These are phyloP conservation scores for Chrysopa pallens DNA, from an alignment of 1,140 invertebrate genomes.

Conservation along the genomic window DNA sequence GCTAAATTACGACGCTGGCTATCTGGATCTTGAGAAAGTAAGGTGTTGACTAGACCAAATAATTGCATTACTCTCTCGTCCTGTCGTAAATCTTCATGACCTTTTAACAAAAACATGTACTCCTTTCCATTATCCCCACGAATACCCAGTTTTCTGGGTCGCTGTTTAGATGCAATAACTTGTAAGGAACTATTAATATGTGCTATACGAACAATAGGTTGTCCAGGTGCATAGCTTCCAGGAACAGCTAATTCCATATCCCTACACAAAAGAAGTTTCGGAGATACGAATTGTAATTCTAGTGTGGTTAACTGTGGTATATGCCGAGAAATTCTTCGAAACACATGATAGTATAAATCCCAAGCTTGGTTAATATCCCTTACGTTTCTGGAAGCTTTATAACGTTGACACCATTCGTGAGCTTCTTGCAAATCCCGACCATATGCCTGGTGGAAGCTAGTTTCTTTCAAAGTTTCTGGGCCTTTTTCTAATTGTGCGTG, in stretches of 20 bases:
- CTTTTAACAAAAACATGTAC: slow-evolving; percentile 97
- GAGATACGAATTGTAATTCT: slow-evolving; percentile 91
- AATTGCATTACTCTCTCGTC: slow-evolving; percentile 99
- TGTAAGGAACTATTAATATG: slow-evolving; percentile 66
- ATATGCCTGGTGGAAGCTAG: slow-evolving; percentile 91
- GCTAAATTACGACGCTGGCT: slow-evolving; percentile 90
- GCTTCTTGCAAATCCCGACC: slow-evolving; percentile 86
- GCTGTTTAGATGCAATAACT: slow-evolving; percentile 90
- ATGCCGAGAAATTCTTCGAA: slow-evolving; percentile 85
- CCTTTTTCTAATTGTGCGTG: slow-evolving; percentile 87
- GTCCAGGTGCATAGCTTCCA: slow-evolving; percentile 85
- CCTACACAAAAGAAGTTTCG: slow-evolving; percentile 69
- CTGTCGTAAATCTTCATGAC: slow-evolving; percentile 96
- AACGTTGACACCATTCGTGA: slow-evolving; percentile 82
- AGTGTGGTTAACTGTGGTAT: slow-evolving; percentile 75
- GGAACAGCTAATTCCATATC: slow-evolving; percentile 90
- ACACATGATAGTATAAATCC: slow-evolving; percentile 98
- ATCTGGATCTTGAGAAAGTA: slow-evolving; percentile 84
- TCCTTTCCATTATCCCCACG: slow-evolving; percentile 91
- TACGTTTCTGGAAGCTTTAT: slow-evolving; percentile 65
- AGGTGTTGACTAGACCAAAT: slow-evolving; percentile 94
- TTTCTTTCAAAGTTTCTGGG: slow-evolving; percentile 91
- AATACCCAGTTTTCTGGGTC: slow-evolving; percentile 88
- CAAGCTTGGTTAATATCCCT: slow-evolving; percentile 93
- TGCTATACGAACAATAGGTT: slow-evolving; percentile 71